Evolutionary conservation across 1,140 invertebrate species (phyloP).

Genomic region (Contarinia nasturtii): DNA sequence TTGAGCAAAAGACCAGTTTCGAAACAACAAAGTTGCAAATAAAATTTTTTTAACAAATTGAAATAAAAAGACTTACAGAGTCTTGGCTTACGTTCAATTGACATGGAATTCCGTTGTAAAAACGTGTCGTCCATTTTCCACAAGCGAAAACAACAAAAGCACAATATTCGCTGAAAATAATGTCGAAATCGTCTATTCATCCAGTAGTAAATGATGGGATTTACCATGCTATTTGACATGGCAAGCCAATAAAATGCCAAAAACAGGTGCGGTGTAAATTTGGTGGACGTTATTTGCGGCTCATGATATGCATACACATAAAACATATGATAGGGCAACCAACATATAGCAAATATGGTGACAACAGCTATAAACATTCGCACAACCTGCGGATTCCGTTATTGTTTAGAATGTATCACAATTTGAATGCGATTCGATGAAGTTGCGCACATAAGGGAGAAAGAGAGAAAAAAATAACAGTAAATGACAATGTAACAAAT

Average conservation of each 20-base stretch:
- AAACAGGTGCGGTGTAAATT: conserved; percentile 62
- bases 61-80: neutral
- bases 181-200: conserved; percentile 55
- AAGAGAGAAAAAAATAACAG: no score
- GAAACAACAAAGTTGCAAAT: no score
- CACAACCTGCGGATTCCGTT: conserved; percentile 51
- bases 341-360: conserved; percentile 68
- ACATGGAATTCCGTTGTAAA: conserved; percentile 1
- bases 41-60: no score
- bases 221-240: conserved; percentile 84
- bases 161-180: neutral
- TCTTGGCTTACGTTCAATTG: neutral
- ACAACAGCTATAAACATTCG: conserved; percentile 72
- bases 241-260: conserved; percentile 78
- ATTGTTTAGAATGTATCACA: no score
- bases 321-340: conserved; percentile 76
- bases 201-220: conserved; percentile 83
- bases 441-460: no score
- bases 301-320: conserved; percentile 71
- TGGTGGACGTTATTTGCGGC: conserved; percentile 42
- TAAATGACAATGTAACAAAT: no score
- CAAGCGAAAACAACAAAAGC: neutral
- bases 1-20: no score
- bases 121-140: neutral
- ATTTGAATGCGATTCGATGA: no score